These are phyloP conservation scores for Globicephala melas DNA, from an alignment of 2,113 vertebrate species.

Conservation along the genomic window DNA sequence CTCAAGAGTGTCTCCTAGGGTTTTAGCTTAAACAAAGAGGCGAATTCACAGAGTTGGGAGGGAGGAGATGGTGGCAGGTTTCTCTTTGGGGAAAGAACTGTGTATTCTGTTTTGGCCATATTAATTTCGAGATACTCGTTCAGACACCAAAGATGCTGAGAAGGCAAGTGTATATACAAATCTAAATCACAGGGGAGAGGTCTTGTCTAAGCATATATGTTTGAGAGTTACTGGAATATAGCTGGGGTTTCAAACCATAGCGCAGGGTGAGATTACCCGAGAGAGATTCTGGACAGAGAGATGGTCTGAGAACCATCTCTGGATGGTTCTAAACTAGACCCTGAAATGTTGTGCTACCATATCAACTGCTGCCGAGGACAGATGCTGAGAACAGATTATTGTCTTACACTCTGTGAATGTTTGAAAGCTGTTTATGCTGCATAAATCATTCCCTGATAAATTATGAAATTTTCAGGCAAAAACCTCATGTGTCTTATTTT, in stretches of 20 bases:
- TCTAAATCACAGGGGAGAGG: not conserved
- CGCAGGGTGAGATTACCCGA: not conserved
- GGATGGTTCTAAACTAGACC: not conserved
- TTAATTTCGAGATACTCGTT: not conserved
- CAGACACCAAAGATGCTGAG: not conserved
- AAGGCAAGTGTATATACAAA: not conserved
- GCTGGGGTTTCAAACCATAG: not conserved
- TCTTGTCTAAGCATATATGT: not conserved
- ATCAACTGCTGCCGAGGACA: not conserved
- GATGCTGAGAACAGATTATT: not conserved
- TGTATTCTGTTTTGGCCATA: not conserved
- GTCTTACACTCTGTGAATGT: not conserved
- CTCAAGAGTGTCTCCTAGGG: not conserved
- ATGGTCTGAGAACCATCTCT: not conserved
- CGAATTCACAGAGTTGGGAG: not conserved
- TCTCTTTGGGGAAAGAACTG: not conserved
- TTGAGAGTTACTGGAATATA: not conserved
- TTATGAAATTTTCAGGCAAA: not conserved
- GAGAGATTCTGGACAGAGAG: not conserved
- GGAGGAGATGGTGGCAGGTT: not conserved
- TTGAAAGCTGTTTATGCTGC: not conserved
- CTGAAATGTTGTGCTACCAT: not conserved
- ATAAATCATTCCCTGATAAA: not conserved
- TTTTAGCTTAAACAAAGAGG: not conserved
- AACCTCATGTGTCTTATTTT: not conserved